These are phyloP conservation scores for Pundamilia nyererei DNA, from an alignment of 2,113 vertebrate species.

Conservation along the genomic window DNA sequence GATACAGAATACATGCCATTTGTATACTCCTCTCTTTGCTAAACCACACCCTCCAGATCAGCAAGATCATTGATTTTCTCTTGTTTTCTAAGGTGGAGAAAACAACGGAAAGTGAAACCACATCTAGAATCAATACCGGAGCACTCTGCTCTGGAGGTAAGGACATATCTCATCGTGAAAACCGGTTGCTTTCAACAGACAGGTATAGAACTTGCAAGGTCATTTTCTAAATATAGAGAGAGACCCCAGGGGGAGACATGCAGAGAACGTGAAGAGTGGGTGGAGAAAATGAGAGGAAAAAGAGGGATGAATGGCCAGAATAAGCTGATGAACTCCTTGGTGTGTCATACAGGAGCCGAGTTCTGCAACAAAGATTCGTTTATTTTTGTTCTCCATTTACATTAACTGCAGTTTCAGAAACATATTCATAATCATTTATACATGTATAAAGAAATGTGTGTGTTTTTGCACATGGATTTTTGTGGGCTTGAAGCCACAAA, in stretches of 20 bases:
- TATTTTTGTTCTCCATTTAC: not conserved
- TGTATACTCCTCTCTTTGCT: not conserved
- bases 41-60: not conserved
- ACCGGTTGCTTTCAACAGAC: not conserved
- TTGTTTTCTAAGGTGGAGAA: constrained; percentile 11
- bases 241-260: not conserved
- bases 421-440: not conserved
- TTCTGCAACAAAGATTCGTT: not conserved
- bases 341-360: not conserved
- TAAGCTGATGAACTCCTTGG: not conserved
- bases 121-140: constrained; percentile 52
- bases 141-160: constrained; percentile 26
- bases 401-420: not conserved
- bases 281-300: not conserved
- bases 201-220: constrained; percentile 36
- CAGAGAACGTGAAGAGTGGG: not conserved
- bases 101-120: constrained; percentile 43
- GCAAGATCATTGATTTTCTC: constrained; percentile 30
- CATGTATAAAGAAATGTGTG: not conserved
- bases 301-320: not conserved
- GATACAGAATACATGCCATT: not conserved
- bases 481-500: not conserved
- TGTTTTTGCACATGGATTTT: not conserved
- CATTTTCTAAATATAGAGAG: constrained; percentile 28
- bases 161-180: constrained; percentile 17